A percentile compares a stretch with the other conserved stretches of the same genome.
These are phyloP conservation scores for Ammodytes marinus DNA, from an alignment of 2,113 vertebrate genomes.

Conservation along the genomic window DNA sequence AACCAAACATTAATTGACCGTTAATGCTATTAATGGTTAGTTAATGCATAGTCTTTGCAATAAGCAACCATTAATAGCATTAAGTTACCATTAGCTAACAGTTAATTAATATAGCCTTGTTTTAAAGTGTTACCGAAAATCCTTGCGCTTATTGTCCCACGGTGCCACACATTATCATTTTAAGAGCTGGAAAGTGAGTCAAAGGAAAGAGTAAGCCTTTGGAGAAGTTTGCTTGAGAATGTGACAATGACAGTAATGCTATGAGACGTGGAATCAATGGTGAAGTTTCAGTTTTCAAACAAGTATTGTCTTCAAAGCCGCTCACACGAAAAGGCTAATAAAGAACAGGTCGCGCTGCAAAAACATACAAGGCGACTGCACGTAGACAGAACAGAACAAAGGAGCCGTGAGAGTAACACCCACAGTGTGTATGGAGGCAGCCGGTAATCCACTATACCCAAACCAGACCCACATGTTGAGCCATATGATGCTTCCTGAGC, in stretches of 20 bases:
- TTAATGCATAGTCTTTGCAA: too few relatives aligned
- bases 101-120: too few relatives aligned
- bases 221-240: background rate
- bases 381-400: conserved; percentile 35
- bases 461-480: conserved; percentile 77
- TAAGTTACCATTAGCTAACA: too few relatives aligned
- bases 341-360: background rate
- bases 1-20: too few relatives aligned
- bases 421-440: conserved; percentile 44
- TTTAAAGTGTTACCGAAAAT: background rate
- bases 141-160: background rate
- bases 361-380: background rate
- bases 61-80: background rate
- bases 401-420: conserved; percentile 43
- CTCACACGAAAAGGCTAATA: background rate
- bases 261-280: background rate
- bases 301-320: background rate
- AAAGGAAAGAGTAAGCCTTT: background rate
- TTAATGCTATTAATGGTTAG: too few relatives aligned
- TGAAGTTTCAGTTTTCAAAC: background rate
- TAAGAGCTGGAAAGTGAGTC: background rate
- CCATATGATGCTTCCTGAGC: conserved; percentile 68
- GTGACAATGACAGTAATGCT: background rate
- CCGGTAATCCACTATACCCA: conserved; percentile 59
- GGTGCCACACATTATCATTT: background rate